Base-by-base conservation (phyloP, 2,888 invertebrate species). In the Danaus chrysippus region DNA sequence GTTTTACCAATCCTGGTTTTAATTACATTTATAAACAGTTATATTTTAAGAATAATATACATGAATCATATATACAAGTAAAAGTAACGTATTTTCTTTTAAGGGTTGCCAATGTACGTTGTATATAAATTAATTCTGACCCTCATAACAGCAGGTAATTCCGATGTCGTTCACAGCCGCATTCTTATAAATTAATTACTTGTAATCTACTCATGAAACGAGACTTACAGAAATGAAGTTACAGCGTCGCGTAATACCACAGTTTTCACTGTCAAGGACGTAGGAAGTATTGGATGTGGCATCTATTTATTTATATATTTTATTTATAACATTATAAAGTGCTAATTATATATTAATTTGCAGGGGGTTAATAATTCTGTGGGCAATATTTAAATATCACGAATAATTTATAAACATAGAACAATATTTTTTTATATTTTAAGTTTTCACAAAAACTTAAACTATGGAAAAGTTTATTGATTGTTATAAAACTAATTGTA, bases 101-200 rank as follows among this genome's bases (percentile, higher is more conserved):
- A 34, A 34, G 23, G 23, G 23, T 34, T 17, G 17, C 17, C 17
- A 49, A 49, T 46, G 13, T 10, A 13, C n/a, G n/a, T 49, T 10
- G 17, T 49, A 49, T 49, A 10, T 49, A 10, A 11, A 49, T 10
- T 54, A 59, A 62, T 61, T 65, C 44, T 59, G 75, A 81, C 86
- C 83, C 81, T 76, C 66, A 81, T 80, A 82, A 82, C 78, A 70
- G 63, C 68, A 68, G 71, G 75, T 79, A 79, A 88, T 87, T 83
- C 82, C 67, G 74, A 68, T 77, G 76, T 81, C 78, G 79, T 77
- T 78, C 76, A 77, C 71, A 78, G 82, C 88, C 87, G 89, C 90
- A 89, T 89, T 90, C 91, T 90, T 91, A 90, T 91, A 91, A 91
- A 91, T 91, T 91, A 91, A 91, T 91, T 90, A 91, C 90, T 84